Base-by-base conservation (phyloP, 37 sponge, comb jelly and placozoan genomes). In the Crambe crambe region DNA sequence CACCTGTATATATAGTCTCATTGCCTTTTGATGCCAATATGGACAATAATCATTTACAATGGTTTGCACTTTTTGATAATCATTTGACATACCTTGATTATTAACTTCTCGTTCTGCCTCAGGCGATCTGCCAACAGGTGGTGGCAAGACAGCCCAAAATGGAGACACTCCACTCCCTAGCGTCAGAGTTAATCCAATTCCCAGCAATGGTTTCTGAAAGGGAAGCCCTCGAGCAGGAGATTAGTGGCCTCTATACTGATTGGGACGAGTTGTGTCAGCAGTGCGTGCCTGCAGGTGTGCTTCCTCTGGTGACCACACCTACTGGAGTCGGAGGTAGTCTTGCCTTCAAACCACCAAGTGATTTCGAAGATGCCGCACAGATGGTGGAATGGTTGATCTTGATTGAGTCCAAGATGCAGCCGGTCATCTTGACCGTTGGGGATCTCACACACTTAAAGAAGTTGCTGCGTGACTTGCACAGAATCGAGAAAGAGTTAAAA, bases 341-440 rank as follows among this genome's bases (percentile, higher is more conserved):
- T 1, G 25, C 57, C 0, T 58, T 84, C 30, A 36, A 58, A 31
- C 70, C 85, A 27, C 71, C 85, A 17, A 26, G 32, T 23, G 77
- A 84, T 21, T 84, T 84, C 58, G 85, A 76, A 20, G 70, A 76
- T 62, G 47, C 36, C 42, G 1, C 41, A 2, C 70, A 76, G 59
- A 84, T 84, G 85, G 43, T 84, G 63, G 85, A 84, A 29, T 84
- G 85, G 85, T 54, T 84, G 47, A 76, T 77, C 2, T 39, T 77
- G 32, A 26, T 84, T 0, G 85, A 84, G 47, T 84, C 71, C 0
- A 67, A 68, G 3, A 9, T 84, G 20, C 77, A 84, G 35, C 85
- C 85, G 8, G 35, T 47, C 1, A 37, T 25, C 20, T 30, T 84
- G 35, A 56, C 34, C 2, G 72, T 84, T 2, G 77, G 77, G 6